These are phyloP conservation scores for Gymnorhina tibicen DNA, from an alignment of 2,113 vertebrate species.

Conservation along the genomic window DNA sequence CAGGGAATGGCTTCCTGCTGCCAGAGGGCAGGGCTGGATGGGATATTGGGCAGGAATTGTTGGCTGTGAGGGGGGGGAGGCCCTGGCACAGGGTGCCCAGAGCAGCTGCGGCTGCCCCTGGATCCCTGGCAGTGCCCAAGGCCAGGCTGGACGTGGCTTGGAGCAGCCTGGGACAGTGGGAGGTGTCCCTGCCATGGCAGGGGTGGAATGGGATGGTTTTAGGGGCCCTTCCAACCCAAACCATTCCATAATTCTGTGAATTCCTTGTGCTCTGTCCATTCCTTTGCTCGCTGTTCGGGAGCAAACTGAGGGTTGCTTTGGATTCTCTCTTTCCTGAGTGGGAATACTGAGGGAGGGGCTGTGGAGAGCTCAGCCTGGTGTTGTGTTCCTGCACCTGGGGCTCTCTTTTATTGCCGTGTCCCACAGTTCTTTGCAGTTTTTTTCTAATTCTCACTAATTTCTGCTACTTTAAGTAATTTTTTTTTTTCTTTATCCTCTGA, in stretches of 20 bases:
- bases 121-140: not conserved
- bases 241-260: not conserved
- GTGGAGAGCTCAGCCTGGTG: not conserved
- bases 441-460: not conserved
- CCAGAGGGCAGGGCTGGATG: not conserved
- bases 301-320: not conserved
- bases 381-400: not conserved
- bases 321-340: not conserved
- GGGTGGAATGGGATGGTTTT: fast-evolving
- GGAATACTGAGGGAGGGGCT: not conserved
- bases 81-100: not conserved
- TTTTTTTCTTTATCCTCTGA: not conserved
- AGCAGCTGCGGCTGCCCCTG: not conserved
- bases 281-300: not conserved
- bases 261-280: not conserved
- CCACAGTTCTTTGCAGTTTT: not conserved
- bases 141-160: not conserved
- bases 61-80: fast-evolving
- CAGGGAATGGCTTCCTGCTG: not conserved
- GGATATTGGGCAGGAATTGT: not conserved
- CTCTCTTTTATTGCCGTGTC: not conserved
- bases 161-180: fast-evolving
- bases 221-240: not conserved
- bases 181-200: not conserved
- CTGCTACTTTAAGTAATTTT: not conserved